These are phyloP conservation scores for Zaprionus africanus DNA, from an alignment of 1,140 invertebrate genomes.

Conservation along the genomic window DNA sequence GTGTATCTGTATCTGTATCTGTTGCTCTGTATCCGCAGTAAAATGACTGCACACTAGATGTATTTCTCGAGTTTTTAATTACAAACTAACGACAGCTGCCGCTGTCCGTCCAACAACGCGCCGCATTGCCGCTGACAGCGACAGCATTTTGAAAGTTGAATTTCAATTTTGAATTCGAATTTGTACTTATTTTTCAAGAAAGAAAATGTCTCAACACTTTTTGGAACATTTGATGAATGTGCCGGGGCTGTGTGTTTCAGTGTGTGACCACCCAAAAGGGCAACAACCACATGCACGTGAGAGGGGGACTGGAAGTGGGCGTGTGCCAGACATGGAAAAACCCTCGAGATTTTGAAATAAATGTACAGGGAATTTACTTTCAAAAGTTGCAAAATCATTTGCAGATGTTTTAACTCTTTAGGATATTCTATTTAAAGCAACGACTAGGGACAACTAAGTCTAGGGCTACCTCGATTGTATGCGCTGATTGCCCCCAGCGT, in stretches of 20 bases:
- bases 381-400: not conserved
- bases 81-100: constrained; percentile 83
- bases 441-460: not conserved
- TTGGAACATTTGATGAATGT: constrained; percentile 80
- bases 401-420: not conserved
- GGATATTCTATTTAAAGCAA: not conserved
- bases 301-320: not conserved
- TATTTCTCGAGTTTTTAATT: constrained; percentile 81
- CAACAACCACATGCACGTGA: constrained; percentile 19
- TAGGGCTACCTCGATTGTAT: constrained; percentile 71
- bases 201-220: constrained; percentile 56
- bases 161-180: constrained; percentile 66
- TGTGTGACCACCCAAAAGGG: constrained; percentile 58
- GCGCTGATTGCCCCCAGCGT: constrained; percentile 72
- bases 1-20: constrained; percentile 25
- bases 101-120: constrained; percentile 63
- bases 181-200: constrained; percentile 52
- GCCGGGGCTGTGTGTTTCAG: constrained; percentile 55
- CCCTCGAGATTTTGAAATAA: not conserved
- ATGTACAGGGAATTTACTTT: not conserved
- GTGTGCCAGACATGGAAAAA: constrained; percentile 10
- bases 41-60: constrained; percentile 51
- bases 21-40: constrained; percentile 20
- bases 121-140: constrained; percentile 28
- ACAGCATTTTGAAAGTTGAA: constrained; percentile 70